Percentiles rank a stretch among this genome's conserved stretches.
Evolutionary conservation across 2,888 invertebrate genomes (phyloP).

Genomic region (Sinodicranocentrus sp.): DNA sequence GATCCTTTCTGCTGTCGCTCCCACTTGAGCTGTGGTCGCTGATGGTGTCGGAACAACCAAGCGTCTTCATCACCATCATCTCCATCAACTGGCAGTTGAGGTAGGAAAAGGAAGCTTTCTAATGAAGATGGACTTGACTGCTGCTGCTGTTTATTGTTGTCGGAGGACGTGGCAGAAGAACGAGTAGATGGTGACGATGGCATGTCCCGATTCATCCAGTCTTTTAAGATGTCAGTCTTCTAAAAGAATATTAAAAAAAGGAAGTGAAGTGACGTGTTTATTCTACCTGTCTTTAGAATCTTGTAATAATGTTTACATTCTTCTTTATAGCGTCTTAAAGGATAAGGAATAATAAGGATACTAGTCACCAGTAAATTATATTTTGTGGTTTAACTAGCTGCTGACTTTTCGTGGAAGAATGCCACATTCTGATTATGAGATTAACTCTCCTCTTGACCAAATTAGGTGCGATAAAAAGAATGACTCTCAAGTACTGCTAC

Average conservation of each 20-base stretch:
- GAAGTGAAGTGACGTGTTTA: slow-evolving; percentile 22
- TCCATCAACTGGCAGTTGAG: slow-evolving; percentile 55
- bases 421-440: not conserved
- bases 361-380: too few relatives aligned
- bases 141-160: slow-evolving; percentile 35
- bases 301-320: slow-evolving; percentile 41
- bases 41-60: slow-evolving; percentile 32
- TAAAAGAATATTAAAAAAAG: slow-evolving; percentile 38
- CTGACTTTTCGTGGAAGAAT: too few relatives aligned
- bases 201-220: slow-evolving; percentile 56
- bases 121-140: slow-evolving; percentile 54
- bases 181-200: slow-evolving; percentile 17
- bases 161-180: slow-evolving; percentile 15
- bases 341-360: too few relatives aligned
- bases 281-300: not conserved
- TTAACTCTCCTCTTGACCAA: too few relatives aligned
- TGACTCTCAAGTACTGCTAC: too few relatives aligned
- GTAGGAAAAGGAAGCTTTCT: slow-evolving; percentile 64
- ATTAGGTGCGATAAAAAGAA: not conserved
- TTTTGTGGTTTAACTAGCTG: too few relatives aligned
- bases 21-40: slow-evolving; percentile 21
- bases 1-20: slow-evolving; percentile 14
- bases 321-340: too few relatives aligned
- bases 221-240: slow-evolving; percentile 60
- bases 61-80: slow-evolving; percentile 42